Evolutionary conservation across 2,113 vertebrate genomes (phyloP), one percentile per base, ranked within the genome.

Genomic region (Chionomys nivalis): DNA sequence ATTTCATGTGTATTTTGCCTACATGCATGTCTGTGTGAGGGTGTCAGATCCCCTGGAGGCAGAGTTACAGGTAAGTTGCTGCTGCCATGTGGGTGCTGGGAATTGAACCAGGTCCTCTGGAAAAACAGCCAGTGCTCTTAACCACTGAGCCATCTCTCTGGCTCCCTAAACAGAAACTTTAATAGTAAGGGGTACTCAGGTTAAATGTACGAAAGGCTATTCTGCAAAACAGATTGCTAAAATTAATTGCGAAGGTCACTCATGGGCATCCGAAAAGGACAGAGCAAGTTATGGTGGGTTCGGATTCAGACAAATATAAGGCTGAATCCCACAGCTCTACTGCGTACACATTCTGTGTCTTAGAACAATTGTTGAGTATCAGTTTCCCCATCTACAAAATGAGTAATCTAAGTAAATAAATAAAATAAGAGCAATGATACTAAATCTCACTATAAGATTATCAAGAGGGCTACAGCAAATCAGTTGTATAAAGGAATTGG

Each of bases 311-410:
- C 24, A 79, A 70, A 63, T 55, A 49, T 11, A 31, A 23, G 55
- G n/a, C 14, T 68, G 28, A 82, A 73, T 73, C 3, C 13, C 17
- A 70, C 17, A 70, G 28, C 19, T 83, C 68, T 26, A 87, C 24
- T 10, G 39, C 42, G 58, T 58, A 72, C 8, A 12, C 73, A 73
- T 28, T 87, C 58, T 55, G 52, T 65, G 17, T 68, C 82, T 75
- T 9, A 78, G 24, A 33, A 16, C 36, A 78, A 58, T 19, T 23
- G 42, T 9, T 76, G 42, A 76, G 23, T 76, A 44, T 44, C 42
- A 47, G 81, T 82, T 89, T 93, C 73, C 28, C 90, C 42, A 78
- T 28, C n/a, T 36, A 83, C 52, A 75, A 90, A 87, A 81, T 23
- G 68, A n/a, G 7, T 83, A 61, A 63, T 42, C n/a, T 36, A 36